These are phyloP conservation scores for Perodicticus potto DNA, from an alignment of 2,797 vertebrate species.

Conservation along the genomic window DNA sequence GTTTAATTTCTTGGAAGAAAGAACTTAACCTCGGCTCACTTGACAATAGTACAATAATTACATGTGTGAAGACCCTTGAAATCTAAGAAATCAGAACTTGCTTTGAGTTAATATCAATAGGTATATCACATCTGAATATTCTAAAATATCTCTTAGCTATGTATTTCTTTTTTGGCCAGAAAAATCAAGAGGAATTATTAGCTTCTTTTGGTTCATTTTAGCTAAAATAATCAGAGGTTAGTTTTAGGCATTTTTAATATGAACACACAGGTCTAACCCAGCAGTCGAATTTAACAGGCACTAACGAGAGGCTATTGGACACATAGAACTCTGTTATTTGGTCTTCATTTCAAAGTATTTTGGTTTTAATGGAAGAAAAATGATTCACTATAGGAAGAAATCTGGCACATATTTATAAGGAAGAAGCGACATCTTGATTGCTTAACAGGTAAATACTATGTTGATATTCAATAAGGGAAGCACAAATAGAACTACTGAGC, in stretches of 20 bases:
- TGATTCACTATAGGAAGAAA: neutral
- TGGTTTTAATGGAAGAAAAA: neutral
- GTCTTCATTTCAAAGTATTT: neutral
- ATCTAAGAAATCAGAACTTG: neutral
- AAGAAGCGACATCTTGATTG: neutral
- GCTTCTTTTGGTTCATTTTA: neutral
- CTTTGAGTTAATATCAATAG: neutral
- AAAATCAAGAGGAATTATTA: neutral
- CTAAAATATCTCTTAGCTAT: neutral
- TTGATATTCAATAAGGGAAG: neutral
- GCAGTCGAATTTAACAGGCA: neutral
- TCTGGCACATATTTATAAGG: neutral
- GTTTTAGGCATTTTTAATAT: neutral
- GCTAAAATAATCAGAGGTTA: neutral
- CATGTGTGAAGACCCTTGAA: neutral
- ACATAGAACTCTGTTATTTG: neutral
- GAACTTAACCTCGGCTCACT: neutral
- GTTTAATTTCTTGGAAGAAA: slow-evolving; percentile 9
- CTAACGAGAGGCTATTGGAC: neutral
- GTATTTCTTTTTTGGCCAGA: neutral
- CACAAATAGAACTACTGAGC: neutral
- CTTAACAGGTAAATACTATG: neutral
- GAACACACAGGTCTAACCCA: neutral
- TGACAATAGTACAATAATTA: neutral
- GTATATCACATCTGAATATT: neutral